Percentiles rank a stretch among this genome's conserved stretches.
Evolutionary conservation across 2,797 vertebrate species (phyloP).

Genomic region (Gambusia yucatana): DNA sequence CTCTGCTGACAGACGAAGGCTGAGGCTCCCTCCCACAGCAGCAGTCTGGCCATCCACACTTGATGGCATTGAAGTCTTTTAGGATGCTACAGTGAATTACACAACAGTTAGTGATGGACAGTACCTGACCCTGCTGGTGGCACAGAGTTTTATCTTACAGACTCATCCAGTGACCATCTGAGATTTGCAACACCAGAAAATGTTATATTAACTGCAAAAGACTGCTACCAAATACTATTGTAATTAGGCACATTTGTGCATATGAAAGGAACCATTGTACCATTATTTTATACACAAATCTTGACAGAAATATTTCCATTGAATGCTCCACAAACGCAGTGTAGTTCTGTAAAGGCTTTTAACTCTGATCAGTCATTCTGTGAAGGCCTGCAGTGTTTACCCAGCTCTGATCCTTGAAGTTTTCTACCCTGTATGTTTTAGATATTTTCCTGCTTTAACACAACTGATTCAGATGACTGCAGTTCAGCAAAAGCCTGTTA

Average conservation of each 20-base stretch:
- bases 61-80: conserved; percentile 93
- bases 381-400: too few relatives aligned
- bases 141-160: not conserved
- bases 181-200: not conserved
- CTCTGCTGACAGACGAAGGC: conserved; percentile 80
- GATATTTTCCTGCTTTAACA: too few relatives aligned
- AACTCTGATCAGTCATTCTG: too few relatives aligned
- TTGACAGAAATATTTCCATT: not conserved
- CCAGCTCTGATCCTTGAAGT: too few relatives aligned
- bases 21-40: conserved; percentile 83
- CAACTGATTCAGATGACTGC: too few relatives aligned
- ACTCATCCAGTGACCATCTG: conserved; percentile 6
- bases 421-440: too few relatives aligned
- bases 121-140: not conserved
- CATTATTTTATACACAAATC: not conserved
- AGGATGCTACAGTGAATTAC: conserved; percentile 83
- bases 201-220: not conserved
- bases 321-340: too few relatives aligned
- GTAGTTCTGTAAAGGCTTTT: too few relatives aligned
- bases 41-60: conserved; percentile 79
- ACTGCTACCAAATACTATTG: not conserved
- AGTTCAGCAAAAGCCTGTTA: too few relatives aligned
- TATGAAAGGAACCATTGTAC: not conserved
- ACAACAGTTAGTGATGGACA: conserved; percentile 25
- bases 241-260: not conserved